These are phyloP conservation scores for Cardiocondyla obscurior DNA, from an alignment of 1,140 invertebrate genomes.

Conservation along the genomic window DNA sequence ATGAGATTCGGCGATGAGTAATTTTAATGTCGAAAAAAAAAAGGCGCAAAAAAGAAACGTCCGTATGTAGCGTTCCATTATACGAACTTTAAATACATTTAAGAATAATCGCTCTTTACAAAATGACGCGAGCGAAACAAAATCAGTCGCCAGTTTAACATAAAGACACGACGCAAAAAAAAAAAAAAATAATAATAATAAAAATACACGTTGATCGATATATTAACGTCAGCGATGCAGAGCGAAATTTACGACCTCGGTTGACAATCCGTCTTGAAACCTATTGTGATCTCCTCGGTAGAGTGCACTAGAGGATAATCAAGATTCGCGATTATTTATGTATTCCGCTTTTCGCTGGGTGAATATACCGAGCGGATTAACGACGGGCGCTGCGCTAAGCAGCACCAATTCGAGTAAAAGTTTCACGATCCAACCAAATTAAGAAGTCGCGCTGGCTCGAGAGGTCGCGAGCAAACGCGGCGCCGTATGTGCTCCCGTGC, in stretches of 20 bases:
- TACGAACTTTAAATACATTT: not conserved
- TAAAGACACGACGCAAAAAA: too few relatives aligned
- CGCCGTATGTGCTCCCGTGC: constrained; percentile 1
- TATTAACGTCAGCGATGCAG: not conserved
- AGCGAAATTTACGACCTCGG: not conserved
- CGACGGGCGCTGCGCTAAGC: not conserved
- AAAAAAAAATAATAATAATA: not conserved
- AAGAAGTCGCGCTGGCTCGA: constrained; percentile 67
- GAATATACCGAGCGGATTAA: constrained; percentile 5
- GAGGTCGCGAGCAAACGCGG: constrained; percentile 48
- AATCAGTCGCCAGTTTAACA: not conserved
- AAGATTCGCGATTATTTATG: not conserved
- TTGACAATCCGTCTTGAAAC: not conserved
- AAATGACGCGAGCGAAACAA: not conserved
- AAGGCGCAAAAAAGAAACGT: not conserved
- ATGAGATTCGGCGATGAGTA: constrained; percentile 17
- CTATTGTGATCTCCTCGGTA: not conserved
- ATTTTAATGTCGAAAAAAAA: not conserved
- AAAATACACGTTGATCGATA: not conserved
- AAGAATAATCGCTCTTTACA: not conserved
- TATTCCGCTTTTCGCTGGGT: not conserved
- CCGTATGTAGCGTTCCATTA: not conserved
- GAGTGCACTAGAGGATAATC: not conserved
- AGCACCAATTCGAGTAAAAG: constrained; percentile 62
- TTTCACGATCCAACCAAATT: constrained; percentile 69